Evolutionary conservation across 2,888 invertebrate species (phyloP).

Genomic region (Adelognathus sp.): DNA sequence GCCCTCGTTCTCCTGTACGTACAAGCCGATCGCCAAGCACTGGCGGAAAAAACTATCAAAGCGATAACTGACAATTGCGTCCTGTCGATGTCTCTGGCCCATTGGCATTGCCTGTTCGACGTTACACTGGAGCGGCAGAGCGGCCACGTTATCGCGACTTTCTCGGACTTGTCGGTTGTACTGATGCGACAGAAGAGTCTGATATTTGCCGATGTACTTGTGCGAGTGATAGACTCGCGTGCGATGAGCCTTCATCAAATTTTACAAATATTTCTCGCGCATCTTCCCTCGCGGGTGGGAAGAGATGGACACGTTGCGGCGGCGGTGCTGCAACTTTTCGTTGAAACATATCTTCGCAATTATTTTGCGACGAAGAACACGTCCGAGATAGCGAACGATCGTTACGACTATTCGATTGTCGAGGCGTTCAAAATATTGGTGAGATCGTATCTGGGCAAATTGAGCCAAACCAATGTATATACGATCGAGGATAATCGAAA

Average conservation of each 20-base stretch:
- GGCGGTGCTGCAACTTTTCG: conserved; percentile 77
- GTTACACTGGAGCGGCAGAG: conserved; percentile 78
- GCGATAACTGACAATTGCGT: conserved; percentile 80
- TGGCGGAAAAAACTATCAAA: conserved; percentile 81
- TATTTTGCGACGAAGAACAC: conserved; percentile 66
- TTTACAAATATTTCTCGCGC: conserved; percentile 85
- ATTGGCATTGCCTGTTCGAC: conserved; percentile 83
- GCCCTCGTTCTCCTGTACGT: conserved; percentile 82
- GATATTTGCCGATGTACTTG: conserved; percentile 81
- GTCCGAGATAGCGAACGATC: conserved; percentile 64
- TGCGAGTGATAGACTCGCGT: conserved; percentile 81
- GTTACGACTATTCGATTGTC: conserved; percentile 80
- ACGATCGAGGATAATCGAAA: conserved; percentile 64
- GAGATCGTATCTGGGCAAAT: conserved; percentile 84
- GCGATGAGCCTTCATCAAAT: conserved; percentile 80
- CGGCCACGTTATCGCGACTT: conserved; percentile 78
- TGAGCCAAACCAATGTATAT: conserved; percentile 77
- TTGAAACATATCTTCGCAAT: conserved; percentile 76
- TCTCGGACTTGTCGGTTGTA: conserved; percentile 83
- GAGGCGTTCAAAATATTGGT: conserved; percentile 85
- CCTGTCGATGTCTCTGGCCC: conserved; percentile 78
- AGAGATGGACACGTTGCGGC: conserved; percentile 79
- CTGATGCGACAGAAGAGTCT: conserved; percentile 82
- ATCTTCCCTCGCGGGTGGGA: conserved; percentile 86
- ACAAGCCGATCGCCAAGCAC: conserved; percentile 82